phyloP scores from a whole-genome alignment of 2,888 invertebrate genomes.

The Zaprionus bogoriensis region DNA sequence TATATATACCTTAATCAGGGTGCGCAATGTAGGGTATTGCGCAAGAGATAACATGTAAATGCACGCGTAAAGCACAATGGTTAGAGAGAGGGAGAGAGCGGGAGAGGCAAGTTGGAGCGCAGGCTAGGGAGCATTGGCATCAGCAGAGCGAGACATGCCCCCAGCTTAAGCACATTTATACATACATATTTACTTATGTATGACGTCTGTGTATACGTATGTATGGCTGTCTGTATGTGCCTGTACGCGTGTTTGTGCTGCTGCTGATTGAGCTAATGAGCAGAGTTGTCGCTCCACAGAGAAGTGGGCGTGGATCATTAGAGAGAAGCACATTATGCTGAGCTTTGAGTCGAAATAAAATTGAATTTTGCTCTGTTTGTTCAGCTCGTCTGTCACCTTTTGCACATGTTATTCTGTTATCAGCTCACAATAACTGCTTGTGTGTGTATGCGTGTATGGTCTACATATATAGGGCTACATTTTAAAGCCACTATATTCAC shows the following conservation, averaged over 20 bases:
- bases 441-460: no score
- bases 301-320: constrained; percentile 1
- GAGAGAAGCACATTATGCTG: not conserved
- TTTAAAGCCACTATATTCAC: no score
- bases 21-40: not conserved
- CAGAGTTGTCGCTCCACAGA: constrained; percentile 12
- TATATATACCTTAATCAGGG: not conserved
- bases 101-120: not conserved
- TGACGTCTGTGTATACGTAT: not conserved
- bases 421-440: no score
- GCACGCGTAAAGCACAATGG: not conserved
- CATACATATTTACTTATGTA: no score
- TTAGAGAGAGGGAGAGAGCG: not conserved
- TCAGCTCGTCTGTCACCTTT: not conserved
- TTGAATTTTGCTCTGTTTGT: not conserved
- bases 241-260: no score
- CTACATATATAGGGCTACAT: no score
- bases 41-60: constrained; percentile 43
- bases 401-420: no score
- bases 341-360: not conserved
- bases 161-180: constrained; percentile 3
- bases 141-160: constrained; percentile 26
- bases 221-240: not conserved
- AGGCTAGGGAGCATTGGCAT: constrained; percentile 10
- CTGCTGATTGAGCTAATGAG: constrained; percentile 32